These are phyloP conservation scores for Danionella dracula DNA, from an alignment of 2,797 vertebrate species.

Conservation along the genomic window DNA sequence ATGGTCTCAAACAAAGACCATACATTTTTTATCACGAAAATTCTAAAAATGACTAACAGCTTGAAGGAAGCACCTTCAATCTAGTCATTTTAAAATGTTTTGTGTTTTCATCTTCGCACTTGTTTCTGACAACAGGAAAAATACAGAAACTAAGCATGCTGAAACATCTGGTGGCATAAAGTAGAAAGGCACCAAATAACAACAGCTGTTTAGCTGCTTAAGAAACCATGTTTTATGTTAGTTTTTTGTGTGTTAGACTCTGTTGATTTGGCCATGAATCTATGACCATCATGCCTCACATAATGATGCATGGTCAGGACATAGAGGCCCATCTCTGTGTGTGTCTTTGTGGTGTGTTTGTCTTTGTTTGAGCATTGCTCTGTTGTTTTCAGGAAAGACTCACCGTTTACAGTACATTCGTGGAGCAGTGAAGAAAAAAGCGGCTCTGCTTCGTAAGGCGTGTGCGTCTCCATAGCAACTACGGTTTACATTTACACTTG, in stretches of 20 bases:
- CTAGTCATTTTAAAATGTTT: too few relatives aligned
- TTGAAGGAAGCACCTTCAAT: too few relatives aligned
- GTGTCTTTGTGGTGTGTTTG: constrained; percentile 22
- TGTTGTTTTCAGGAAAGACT: constrained; percentile 64
- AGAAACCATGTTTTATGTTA: neutral
- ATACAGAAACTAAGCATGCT: too few relatives aligned
- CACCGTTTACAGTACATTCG: constrained; percentile 69
- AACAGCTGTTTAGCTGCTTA: neutral
- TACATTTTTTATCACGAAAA: too few relatives aligned
- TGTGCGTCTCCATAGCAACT: constrained; percentile 65
- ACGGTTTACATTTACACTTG: constrained; percentile 22
- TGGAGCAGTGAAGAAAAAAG: constrained; percentile 74
- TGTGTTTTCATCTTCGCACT: too few relatives aligned
- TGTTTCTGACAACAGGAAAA: too few relatives aligned
- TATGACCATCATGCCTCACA: neutral
- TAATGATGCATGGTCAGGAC: neutral
- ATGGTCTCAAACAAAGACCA: too few relatives aligned
- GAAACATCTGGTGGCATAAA: neutral
- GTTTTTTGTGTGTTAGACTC: neutral
- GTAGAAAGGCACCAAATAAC: neutral
- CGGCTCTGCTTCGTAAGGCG: constrained; percentile 76
- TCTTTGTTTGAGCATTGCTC: constrained; percentile 34
- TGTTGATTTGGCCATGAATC: neutral
- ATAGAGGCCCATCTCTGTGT: neutral
- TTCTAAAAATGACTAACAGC: too few relatives aligned